Evolutionary conservation across 2,113 vertebrate genomes (phyloP).

Genomic region (Hoplias malabaricus): DNA sequence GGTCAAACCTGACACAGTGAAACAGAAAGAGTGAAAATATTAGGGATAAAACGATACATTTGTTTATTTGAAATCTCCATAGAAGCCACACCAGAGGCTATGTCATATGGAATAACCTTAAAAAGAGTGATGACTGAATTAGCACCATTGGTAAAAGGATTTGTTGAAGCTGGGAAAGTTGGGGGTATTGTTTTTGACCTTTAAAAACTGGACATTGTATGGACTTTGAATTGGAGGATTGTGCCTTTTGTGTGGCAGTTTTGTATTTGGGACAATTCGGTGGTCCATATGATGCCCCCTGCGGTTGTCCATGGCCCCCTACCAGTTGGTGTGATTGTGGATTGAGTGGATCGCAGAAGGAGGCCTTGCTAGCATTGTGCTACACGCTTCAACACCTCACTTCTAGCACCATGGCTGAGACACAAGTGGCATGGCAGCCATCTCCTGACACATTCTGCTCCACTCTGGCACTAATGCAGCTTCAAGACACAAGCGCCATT

Average conservation of each 20-base stretch:
- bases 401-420: constrained; percentile 19
- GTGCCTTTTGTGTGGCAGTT: not conserved
- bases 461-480: constrained; percentile 43
- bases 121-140: not conserved
- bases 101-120: not conserved
- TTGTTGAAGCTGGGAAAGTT: not conserved
- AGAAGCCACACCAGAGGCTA: not conserved
- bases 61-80: not conserved
- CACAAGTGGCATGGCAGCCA: constrained; percentile 63
- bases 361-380: constrained; percentile 42
- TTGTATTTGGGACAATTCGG: not conserved
- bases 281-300: constrained; percentile 5
- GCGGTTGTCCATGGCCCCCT: constrained; percentile 45
- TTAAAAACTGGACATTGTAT: not conserved
- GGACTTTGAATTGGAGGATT: not conserved
- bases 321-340: constrained; percentile 34
- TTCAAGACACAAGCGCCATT: constrained; percentile 57
- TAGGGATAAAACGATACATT: not conserved
- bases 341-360: constrained; percentile 47
- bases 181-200: not conserved
- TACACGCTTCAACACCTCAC: not conserved
- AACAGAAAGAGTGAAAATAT: not conserved
- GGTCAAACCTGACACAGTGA: not conserved
- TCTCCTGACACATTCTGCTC: constrained; percentile 43
- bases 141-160: no score